A percentile compares a stretch with the other conserved stretches of the same genome.
Conservation (phyloP, 2,797 vertebrate genomes). For the Buceros bicornis region DNA sequence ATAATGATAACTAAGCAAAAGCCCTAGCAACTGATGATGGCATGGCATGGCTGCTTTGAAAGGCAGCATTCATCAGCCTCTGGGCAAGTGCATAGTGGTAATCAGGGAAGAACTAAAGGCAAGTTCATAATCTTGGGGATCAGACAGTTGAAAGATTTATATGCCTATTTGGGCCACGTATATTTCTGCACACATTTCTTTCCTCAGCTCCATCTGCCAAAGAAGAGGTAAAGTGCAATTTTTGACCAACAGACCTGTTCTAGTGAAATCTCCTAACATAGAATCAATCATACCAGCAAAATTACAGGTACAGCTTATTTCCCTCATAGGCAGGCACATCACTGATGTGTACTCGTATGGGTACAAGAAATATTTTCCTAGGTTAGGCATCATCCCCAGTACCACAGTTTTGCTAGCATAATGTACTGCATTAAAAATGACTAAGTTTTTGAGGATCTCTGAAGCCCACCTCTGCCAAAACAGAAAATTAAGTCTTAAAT, state of each 20-base stretch:
- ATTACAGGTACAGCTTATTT: neutral
- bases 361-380: neutral
- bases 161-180: neutral
- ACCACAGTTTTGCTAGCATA: neutral
- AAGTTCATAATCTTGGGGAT: neutral
- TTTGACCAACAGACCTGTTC: neutral
- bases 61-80: neutral
- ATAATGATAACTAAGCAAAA: neutral
- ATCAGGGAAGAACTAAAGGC: neutral
- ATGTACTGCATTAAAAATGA: neutral
- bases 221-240: neutral
- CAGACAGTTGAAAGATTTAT: neutral
- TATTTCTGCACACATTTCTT: neutral
- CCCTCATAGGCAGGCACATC: neutral
- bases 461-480: neutral
- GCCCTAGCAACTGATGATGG: neutral
- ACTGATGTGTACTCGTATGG: neutral
- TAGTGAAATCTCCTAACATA: neutral
- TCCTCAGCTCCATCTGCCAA: neutral
- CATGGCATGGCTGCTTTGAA: neutral
- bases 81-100: neutral
- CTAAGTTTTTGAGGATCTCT: neutral
- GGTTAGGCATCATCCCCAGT: neutral
- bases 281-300: neutral
- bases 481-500: neutral